A percentile compares a stretch with the other conserved stretches of the same genome.
phyloP scores from a whole-genome alignment of 1,140 invertebrate genomes.

The Dreissena rostriformis region DNA sequence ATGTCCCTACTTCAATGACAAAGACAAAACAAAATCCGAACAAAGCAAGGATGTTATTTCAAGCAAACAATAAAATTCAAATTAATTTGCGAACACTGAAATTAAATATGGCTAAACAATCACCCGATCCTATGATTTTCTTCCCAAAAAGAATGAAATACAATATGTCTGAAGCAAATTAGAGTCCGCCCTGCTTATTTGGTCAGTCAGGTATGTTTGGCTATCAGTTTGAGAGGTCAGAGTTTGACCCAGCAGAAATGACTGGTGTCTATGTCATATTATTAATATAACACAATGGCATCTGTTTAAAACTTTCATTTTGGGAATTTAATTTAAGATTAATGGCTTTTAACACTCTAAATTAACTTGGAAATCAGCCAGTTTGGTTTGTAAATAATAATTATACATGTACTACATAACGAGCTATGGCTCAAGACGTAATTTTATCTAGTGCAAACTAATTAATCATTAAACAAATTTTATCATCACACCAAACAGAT shows the following conservation, averaged over 20 bases:
- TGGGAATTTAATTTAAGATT: no score
- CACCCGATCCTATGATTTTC: background rate
- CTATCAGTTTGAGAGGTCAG: background rate
- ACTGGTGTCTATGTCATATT: background rate
- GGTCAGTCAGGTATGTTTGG: background rate
- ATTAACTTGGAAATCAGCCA: no score
- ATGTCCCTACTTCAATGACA: no score
- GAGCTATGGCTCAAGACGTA: no score
- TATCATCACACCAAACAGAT: no score
- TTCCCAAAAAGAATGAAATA: background rate
- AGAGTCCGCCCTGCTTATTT: background rate
- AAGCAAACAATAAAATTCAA: conserved; percentile 3
- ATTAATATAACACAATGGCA: background rate
- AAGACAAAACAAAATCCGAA: no score
- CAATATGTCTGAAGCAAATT: background rate
- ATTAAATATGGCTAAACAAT: conserved; percentile 2
- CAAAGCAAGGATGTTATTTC: background rate
- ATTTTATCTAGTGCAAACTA: no score
- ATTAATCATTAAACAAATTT: no score
- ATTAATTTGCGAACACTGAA: conserved; percentile 1
- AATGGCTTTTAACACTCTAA: no score
- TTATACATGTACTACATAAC: no score
- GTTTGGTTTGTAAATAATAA: no score
- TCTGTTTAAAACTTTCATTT: no score
- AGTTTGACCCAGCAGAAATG: background rate